phyloP scores from a whole-genome alignment of 2,797 vertebrate species.

The Coreius guichenoti region DNA sequence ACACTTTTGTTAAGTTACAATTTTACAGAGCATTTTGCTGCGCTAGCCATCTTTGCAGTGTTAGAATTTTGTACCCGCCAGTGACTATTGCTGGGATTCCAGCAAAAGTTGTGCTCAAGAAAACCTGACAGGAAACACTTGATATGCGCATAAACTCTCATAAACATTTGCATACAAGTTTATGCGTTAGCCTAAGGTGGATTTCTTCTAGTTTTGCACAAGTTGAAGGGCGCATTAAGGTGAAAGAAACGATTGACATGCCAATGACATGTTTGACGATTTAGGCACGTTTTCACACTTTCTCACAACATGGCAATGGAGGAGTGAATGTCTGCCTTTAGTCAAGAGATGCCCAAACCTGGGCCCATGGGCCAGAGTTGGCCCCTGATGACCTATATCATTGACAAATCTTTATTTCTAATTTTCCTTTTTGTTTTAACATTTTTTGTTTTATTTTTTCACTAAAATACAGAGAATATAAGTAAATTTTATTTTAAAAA shows the following conservation, averaged over 20 bases:
- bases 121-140: neutral
- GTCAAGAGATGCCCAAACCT: neutral
- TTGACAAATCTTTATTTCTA: neutral
- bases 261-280: neutral
- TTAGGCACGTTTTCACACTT: neutral
- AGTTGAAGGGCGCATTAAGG: neutral
- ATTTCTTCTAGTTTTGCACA: conserved; percentile 4
- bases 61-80: neutral
- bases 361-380: too few species aligned
- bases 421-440: neutral
- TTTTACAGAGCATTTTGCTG: conserved; percentile 9
- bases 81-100: neutral
- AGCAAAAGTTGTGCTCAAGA: neutral
- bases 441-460: neutral
- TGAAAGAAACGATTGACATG: neutral
- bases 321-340: neutral
- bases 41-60: neutral
- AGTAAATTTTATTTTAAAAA: neutral
- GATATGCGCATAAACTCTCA: conserved; percentile 8
- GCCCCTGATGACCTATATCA: neutral
- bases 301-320: neutral
- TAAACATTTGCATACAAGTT: conserved; percentile 4
- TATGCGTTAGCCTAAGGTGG: neutral
- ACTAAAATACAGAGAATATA: neutral
- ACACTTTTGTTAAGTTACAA: neutral